These are phyloP conservation scores for Lordiphosa clarofinis DNA, from an alignment of 1,140 invertebrate species.

Conservation along the genomic window DNA sequence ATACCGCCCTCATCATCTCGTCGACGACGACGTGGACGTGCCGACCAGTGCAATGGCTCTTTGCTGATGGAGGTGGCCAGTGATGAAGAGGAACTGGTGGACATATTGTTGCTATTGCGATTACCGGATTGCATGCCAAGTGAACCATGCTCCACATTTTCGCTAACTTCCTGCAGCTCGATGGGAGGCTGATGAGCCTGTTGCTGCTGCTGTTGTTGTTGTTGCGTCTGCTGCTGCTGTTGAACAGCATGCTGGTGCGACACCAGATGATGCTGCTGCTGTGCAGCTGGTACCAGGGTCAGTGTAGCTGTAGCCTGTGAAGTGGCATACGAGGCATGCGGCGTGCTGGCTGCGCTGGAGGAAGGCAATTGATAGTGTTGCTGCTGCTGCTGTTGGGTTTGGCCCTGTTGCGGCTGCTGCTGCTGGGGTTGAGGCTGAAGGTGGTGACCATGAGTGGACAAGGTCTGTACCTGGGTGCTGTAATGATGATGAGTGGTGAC, in stretches of 20 bases:
- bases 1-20: constrained; percentile 66
- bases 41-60: constrained; percentile 62
- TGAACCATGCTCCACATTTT: constrained; percentile 40
- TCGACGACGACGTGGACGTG: constrained; percentile 68
- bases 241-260: constrained; percentile 26
- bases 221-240: constrained; percentile 33
- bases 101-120: constrained; percentile 55
- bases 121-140: constrained; percentile 37
- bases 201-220: constrained; percentile 44
- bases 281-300: constrained; percentile 37
- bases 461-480: constrained; percentile 46
- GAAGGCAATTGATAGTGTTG: constrained; percentile 75
- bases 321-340: constrained; percentile 60
- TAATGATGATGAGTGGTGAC: constrained; percentile 63
- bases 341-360: constrained; percentile 55
- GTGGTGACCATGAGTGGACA: constrained; percentile 53
- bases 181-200: constrained; percentile 37
- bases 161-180: constrained; percentile 43
- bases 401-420: constrained; percentile 57
- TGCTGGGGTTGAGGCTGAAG: constrained; percentile 50
- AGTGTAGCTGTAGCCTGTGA: constrained; percentile 38
- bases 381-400: constrained; percentile 41
- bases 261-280: constrained; percentile 44
- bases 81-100: constrained; percentile 62
- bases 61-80: constrained; percentile 66